These are phyloP conservation scores for Isaurus tuberculatus DNA, from an alignment of 92 coral and sea anemone genomes.

Conservation along the genomic window DNA sequence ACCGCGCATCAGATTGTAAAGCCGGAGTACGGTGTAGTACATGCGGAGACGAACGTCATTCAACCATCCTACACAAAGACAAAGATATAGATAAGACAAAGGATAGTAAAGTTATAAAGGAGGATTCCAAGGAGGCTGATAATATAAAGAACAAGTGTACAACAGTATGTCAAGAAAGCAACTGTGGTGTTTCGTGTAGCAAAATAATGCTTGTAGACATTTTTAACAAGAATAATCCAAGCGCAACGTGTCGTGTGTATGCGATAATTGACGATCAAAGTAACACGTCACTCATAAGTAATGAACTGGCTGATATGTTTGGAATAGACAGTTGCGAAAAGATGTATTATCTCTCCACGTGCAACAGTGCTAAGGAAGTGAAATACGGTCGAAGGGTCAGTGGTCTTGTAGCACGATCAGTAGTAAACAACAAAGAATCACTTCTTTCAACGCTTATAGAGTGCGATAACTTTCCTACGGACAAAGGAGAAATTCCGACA, in stretches of 20 bases:
- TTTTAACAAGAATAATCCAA: conserved; percentile 47
- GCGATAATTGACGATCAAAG: conserved; percentile 61
- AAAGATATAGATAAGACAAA: too few species aligned
- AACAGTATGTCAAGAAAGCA: conserved; percentile 19
- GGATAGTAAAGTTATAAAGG: neutral
- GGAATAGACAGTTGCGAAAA: conserved; percentile 42
- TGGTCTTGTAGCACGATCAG: conserved; percentile 47
- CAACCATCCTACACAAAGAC: conserved; percentile 40
- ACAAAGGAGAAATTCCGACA: conserved; percentile 57
- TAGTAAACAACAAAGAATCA: conserved; percentile 27
- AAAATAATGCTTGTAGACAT: conserved; percentile 57
- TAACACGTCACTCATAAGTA: conserved; percentile 58
- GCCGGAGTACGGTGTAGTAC: conserved; percentile 32
- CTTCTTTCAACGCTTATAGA: conserved; percentile 54
- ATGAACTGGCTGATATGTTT: conserved; percentile 52
- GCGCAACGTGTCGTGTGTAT: conserved; percentile 44
- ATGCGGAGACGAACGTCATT: conserved; percentile 51
- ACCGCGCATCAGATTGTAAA: conserved; percentile 1
- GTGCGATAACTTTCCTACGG: conserved; percentile 63
- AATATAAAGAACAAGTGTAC: conserved; percentile 41
- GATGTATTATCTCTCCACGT: conserved; percentile 62
- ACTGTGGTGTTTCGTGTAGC: conserved; percentile 54
- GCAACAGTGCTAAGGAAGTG: conserved; percentile 51
- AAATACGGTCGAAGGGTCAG: conserved; percentile 56
- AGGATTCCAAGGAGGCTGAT: conserved; percentile 21